These are phyloP conservation scores for Luehdorfia chinensis DNA, from an alignment of 1,140 invertebrate genomes.

Conservation along the genomic window DNA sequence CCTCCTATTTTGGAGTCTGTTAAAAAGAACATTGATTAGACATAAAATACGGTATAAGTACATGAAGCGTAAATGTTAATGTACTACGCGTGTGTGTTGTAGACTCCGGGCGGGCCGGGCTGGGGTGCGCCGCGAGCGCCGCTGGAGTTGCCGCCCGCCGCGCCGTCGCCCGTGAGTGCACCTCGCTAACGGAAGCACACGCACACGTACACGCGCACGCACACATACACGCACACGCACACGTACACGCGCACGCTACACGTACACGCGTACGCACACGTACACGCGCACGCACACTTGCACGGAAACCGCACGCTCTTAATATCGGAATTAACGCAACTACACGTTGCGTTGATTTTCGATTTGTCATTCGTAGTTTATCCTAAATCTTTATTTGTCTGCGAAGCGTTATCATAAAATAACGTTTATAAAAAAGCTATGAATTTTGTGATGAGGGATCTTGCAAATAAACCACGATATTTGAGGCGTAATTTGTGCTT, in stretches of 20 bases:
- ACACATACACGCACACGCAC: not conserved
- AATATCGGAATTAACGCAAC: too few species aligned
- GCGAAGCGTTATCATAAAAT: too few species aligned
- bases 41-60: too few species aligned
- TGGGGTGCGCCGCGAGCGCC: conserved; percentile 51
- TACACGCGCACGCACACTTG: not conserved
- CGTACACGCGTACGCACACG: not conserved
- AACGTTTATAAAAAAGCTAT: too few species aligned
- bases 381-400: too few species aligned
- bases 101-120: conserved; percentile 41
- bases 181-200: not conserved
- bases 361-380: too few species aligned
- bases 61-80: not conserved
- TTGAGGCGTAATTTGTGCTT: too few species aligned
- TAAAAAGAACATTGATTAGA: too few species aligned
- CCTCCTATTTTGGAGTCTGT: too few species aligned
- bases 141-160: conserved; percentile 51
- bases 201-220: not conserved
- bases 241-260: not conserved
- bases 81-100: conserved; percentile 25
- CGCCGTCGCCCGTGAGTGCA: conserved; percentile 53
- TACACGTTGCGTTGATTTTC: too few species aligned
- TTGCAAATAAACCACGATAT: too few species aligned
- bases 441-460: too few species aligned
- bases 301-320: not conserved